Percentiles rank a stretch among this genome's conserved stretches.
Conservation (phyloP, 2,797 vertebrate species). For the Labeo calbasu region DNA sequence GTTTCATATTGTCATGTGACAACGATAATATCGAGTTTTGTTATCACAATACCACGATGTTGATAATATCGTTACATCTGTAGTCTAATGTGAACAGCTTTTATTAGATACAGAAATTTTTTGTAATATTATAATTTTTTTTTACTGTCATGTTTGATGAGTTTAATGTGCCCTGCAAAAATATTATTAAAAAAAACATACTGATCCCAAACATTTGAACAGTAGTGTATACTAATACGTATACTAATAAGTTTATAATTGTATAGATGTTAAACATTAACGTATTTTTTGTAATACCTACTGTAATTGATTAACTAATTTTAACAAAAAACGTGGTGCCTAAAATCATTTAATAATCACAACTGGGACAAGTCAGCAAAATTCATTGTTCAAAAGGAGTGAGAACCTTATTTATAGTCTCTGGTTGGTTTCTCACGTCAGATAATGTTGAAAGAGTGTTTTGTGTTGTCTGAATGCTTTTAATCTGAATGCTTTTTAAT, state of each 20-base stretch:
- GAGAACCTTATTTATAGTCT: conserved; percentile 6
- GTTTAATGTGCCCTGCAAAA: neutral
- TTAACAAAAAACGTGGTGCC: neutral
- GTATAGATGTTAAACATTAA: neutral
- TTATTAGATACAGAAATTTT: neutral
- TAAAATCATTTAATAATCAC: neutral
- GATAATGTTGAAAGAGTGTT: conserved; percentile 19
- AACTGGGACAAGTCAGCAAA: neutral
- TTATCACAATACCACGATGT: too few species aligned
- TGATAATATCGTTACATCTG: too few species aligned
- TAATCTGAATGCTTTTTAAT: conserved; percentile 29
- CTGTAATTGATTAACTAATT: neutral
- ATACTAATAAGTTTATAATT: neutral
- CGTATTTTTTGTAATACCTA: neutral
- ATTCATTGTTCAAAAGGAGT: neutral
- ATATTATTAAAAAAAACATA: neutral
- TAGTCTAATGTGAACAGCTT: neutral
- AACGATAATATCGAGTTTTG: too few species aligned
- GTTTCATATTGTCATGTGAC: too few species aligned
- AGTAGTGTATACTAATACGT: neutral
- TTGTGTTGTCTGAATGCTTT: conserved; percentile 13
- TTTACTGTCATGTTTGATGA: neutral
- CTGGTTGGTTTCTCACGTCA: conserved; percentile 1
- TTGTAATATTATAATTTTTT: neutral
- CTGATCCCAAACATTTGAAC: neutral